phyloP scores from a whole-genome alignment of 2,797 vertebrate genomes.

The Tympanoctomys barrerae region DNA sequence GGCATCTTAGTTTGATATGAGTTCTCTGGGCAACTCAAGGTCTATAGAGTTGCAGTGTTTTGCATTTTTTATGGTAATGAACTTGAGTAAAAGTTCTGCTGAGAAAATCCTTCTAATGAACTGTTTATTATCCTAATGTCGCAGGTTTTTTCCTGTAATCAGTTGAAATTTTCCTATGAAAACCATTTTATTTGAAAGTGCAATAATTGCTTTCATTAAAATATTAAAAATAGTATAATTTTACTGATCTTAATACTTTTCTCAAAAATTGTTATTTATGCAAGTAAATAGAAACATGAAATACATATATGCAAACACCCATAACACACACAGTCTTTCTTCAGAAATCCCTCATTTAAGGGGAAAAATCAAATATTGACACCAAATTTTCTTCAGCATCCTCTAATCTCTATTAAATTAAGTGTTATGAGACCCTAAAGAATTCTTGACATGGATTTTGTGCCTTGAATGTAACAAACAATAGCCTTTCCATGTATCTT shows the following conservation, averaged over 20 bases:
- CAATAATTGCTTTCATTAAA: not conserved
- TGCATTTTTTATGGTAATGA: not conserved
- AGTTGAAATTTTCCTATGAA: not conserved
- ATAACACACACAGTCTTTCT: not conserved
- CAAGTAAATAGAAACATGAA: not conserved
- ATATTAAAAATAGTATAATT: not conserved
- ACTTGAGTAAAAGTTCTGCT: not conserved
- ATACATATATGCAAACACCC: fast-evolving
- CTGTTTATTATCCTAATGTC: not conserved
- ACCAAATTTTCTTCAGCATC: not conserved
- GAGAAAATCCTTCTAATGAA: not conserved
- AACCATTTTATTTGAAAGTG: not conserved
- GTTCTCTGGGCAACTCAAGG: not conserved
- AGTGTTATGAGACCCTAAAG: not conserved
- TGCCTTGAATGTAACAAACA: not conserved
- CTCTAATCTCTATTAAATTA: not conserved
- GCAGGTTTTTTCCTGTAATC: not conserved
- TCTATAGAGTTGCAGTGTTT: not conserved
- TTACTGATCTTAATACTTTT: not conserved
- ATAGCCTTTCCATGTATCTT: not conserved
- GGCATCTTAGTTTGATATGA: not conserved
- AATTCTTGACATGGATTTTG: not conserved
- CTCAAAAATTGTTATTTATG: not conserved
- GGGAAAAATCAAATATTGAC: not conserved
- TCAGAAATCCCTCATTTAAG: not conserved